Conservation (phyloP, 2,888 invertebrate genomes). For the Strigamia transsilvanica region DNA sequence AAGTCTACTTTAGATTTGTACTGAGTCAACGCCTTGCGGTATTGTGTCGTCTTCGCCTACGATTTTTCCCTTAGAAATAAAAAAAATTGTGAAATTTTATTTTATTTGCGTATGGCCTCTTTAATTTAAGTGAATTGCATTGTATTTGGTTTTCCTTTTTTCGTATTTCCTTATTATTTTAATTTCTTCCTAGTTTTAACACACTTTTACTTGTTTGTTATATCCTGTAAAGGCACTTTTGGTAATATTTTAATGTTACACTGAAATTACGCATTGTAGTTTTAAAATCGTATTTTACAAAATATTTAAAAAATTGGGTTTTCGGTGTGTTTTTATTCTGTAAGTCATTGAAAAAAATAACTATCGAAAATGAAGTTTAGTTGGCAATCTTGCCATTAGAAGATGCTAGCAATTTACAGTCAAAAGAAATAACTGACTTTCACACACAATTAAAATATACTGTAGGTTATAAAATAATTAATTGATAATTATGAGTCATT, state of each 20-base stretch:
- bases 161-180: not conserved
- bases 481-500: too few relatives aligned
- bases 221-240: not conserved
- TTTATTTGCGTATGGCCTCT: conserved; percentile 17
- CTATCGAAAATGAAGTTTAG: too few relatives aligned
- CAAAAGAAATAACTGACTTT: too few relatives aligned
- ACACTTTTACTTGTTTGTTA: not conserved
- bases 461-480: too few relatives aligned
- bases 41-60: not conserved
- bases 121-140: not conserved
- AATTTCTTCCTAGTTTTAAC: not conserved
- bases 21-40: not conserved
- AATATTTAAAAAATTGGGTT: not conserved
- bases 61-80: not conserved
- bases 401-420: too few relatives aligned
- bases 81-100: not conserved
- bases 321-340: too few relatives aligned
- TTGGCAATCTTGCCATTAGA: too few relatives aligned
- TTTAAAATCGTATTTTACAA: not conserved
- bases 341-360: too few relatives aligned
- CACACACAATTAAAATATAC: too few relatives aligned
- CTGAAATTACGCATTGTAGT: not conserved
- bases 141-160: conserved; percentile 7
- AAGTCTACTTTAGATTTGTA: not conserved
- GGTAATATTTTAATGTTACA: not conserved